Evolutionary conservation across 1,140 invertebrate genomes (phyloP).

Genomic region (Copidosoma floridanum): DNA sequence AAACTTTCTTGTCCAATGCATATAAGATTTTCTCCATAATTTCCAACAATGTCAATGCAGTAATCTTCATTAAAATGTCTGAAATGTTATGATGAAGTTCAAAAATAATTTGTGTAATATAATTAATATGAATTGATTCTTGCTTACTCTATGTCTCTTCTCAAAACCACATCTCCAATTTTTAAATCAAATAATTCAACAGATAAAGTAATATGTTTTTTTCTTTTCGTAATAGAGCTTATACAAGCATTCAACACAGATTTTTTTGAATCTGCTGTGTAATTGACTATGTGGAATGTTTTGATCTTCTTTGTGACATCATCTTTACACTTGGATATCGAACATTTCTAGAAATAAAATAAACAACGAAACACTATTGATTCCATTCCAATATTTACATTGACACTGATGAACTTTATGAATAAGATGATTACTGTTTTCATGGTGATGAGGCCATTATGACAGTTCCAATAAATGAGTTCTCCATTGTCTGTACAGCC

Average conservation of each 20-base stretch:
- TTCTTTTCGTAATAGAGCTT: slow-evolving; percentile 33
- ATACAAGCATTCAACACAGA: slow-evolving; percentile 37
- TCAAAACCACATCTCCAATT: slow-evolving; percentile 33
- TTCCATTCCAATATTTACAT: neutral
- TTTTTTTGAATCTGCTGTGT: slow-evolving; percentile 30
- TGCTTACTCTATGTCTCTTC: slow-evolving; percentile 28
- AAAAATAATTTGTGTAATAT: slow-evolving; percentile 2
- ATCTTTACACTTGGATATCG: slow-evolving; percentile 14
- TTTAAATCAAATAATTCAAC: slow-evolving; percentile 45
- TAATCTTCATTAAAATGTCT: slow-evolving; percentile 39
- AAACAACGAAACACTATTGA: too few species aligned
- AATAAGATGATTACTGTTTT: slow-evolving; percentile 50
- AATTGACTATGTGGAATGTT: slow-evolving; percentile 48
- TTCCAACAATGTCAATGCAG: slow-evolving; percentile 49
- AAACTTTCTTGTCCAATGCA: slow-evolving; percentile 39
- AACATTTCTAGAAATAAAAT: slow-evolving; percentile 41
- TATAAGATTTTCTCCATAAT: slow-evolving; percentile 49
- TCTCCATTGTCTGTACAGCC: slow-evolving; percentile 59
- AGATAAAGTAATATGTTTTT: slow-evolving; percentile 31
- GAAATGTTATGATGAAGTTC: slow-evolving; percentile 15
- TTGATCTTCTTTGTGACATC: slow-evolving; percentile 47
- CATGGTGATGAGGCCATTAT: slow-evolving; percentile 53
- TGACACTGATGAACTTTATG: too few species aligned
- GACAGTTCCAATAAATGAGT: slow-evolving; percentile 59
- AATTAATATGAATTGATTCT: slow-evolving; percentile 14